Percentiles rank a stretch among this genome's conserved stretches.
These are phyloP conservation scores for Leucopsar rothschildi DNA, from an alignment of 2,113 vertebrate species.

Conservation along the genomic window DNA sequence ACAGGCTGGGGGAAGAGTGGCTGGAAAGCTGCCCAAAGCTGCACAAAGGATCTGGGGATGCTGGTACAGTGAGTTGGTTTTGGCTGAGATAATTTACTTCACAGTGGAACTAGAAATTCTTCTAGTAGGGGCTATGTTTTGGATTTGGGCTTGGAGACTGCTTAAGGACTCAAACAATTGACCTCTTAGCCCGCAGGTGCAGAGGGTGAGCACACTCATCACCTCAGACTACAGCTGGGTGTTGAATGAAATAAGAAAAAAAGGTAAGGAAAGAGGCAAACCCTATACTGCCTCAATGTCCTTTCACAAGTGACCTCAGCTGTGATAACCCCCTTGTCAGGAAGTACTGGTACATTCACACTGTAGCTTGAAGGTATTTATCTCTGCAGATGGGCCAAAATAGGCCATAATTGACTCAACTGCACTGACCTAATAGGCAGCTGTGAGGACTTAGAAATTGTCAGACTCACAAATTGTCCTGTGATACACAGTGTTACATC, in stretches of 20 bases:
- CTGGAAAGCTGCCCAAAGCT: neutral
- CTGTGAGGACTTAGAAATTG: neutral
- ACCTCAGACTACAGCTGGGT: neutral
- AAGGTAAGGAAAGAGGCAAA: neutral
- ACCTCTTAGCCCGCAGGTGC: neutral
- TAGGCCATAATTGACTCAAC: neutral
- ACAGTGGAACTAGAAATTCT: neutral
- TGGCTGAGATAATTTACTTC: neutral
- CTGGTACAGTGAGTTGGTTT: neutral
- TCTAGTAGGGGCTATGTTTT: neutral
- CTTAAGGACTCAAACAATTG: neutral
- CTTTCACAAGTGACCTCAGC: neutral
- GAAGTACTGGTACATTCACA: neutral
- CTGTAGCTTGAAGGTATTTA: neutral
- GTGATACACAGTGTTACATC: neutral
- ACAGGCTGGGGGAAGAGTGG: neutral
- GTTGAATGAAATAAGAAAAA: neutral
- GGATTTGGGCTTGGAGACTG: neutral
- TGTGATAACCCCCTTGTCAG: neutral
- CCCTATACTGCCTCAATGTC: neutral
- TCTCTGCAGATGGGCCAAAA: neutral
- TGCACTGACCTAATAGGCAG: neutral
- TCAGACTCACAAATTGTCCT: neutral
- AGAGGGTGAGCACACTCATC: neutral
- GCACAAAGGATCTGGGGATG: neutral